Evolutionary conservation across 1,140 invertebrate genomes (phyloP).

Genomic region (Helicoverpa zea): DNA sequence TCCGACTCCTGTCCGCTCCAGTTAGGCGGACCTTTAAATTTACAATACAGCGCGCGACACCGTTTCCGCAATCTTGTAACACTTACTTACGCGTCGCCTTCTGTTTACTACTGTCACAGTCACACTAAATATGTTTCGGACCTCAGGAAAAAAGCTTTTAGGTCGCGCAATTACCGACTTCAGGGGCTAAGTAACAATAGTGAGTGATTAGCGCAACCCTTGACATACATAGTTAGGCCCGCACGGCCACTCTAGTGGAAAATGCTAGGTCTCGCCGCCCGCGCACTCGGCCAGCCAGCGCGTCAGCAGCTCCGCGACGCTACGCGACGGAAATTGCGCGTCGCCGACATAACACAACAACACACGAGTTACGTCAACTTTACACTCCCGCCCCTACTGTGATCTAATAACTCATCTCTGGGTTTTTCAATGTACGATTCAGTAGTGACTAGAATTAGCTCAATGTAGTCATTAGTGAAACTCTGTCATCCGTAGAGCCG

Average conservation of each 20-base stretch:
- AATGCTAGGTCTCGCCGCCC: constrained; percentile 76
- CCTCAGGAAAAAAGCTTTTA: constrained; percentile 48
- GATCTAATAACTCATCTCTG: background rate
- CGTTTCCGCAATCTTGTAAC: constrained; percentile 73
- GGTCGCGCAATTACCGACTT: constrained; percentile 54
- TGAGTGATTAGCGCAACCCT: constrained; percentile 80
- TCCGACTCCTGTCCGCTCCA: constrained; percentile 78
- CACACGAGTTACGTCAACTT: background rate
- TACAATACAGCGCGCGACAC: constrained; percentile 59
- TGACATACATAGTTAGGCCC: constrained; percentile 77
- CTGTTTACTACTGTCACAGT: constrained; percentile 7
- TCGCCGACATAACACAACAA: constrained; percentile 1
- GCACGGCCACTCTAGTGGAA: constrained; percentile 79
- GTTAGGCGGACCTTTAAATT: constrained; percentile 80
- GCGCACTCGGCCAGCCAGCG: constrained; percentile 42
- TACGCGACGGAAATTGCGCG: constrained; percentile 49
- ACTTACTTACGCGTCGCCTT: background rate
- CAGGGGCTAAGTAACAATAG: constrained; percentile 75
- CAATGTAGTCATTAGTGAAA: too few species aligned
- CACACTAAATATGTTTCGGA: background rate
- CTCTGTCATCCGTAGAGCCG: too few species aligned
- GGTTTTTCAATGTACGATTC: background rate
- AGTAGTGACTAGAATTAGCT: too few species aligned
- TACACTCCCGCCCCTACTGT: background rate
- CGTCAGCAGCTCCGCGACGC: constrained; percentile 12